These are phyloP conservation scores for Hypocryptadius cinnamomeus DNA, from an alignment of 2,113 vertebrate species.

Conservation along the genomic window DNA sequence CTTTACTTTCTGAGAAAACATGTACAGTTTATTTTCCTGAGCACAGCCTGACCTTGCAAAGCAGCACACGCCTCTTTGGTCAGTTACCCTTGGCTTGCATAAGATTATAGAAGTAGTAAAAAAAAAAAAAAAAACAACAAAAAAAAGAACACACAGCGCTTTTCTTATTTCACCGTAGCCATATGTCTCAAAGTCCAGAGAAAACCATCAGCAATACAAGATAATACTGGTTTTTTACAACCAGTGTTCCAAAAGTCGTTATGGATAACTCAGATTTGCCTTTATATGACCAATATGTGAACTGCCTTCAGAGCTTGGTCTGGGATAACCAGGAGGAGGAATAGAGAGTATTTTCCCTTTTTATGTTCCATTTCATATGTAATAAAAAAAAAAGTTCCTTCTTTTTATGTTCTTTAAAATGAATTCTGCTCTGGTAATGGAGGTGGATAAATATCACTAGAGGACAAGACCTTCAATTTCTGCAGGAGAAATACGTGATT, in stretches of 20 bases:
- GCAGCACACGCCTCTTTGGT: slow-evolving; percentile 49
- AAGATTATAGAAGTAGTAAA: not conserved
- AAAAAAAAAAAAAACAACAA: not conserved
- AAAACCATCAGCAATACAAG: slow-evolving; percentile 1
- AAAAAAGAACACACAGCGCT: not conserved
- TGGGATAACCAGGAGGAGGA: not conserved
- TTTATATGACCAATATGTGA: not conserved
- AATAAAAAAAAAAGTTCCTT: not conserved
- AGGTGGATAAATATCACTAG: not conserved
- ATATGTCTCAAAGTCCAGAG: slow-evolving; percentile 2
- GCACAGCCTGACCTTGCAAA: slow-evolving; percentile 49
- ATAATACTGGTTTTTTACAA: not conserved
- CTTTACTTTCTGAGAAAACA: slow-evolving; percentile 56
- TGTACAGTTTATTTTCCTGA: slow-evolving; percentile 57
- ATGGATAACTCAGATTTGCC: not conserved
- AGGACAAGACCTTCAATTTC: not conserved
- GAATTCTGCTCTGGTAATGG: not conserved
- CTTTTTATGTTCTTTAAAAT: not conserved
- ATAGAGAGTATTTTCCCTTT: not conserved
- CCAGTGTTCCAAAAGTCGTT: not conserved
- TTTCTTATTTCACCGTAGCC: not conserved
- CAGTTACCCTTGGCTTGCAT: slow-evolving; percentile 45
- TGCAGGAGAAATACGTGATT: not conserved
- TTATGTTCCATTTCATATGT: not conserved
- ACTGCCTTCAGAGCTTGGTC: not conserved